These are phyloP conservation scores for Enchytraeus crypticus DNA, from an alignment of 2,888 invertebrate species.

Conservation along the genomic window DNA sequence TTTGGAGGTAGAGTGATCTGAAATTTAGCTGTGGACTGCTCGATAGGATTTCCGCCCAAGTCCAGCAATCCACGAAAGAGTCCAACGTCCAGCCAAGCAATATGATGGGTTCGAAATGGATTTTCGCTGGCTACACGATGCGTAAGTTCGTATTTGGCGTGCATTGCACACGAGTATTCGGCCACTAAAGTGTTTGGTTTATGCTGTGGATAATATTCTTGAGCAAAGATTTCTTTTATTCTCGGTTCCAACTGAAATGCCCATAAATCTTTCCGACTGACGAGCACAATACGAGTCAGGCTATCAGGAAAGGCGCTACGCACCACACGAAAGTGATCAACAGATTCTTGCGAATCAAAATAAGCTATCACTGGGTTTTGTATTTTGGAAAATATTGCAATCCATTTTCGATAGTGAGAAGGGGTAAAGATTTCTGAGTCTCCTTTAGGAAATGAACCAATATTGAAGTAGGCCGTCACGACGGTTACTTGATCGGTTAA, in stretches of 20 bases:
- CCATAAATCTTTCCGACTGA: constrained; percentile 30
- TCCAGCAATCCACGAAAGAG: constrained; percentile 27
- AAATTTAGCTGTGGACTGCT: background rate
- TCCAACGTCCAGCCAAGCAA: constrained; percentile 40
- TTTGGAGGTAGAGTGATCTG: constrained; percentile 9
- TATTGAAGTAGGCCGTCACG: constrained; percentile 22
- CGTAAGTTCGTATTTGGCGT: constrained; percentile 39
- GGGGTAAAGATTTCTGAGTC: background rate
- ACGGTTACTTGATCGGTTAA: constrained; percentile 12
- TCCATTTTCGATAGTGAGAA: constrained; percentile 33
- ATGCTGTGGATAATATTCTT: constrained; percentile 33
- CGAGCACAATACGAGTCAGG: constrained; percentile 26
- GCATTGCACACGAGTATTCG: constrained; percentile 39
- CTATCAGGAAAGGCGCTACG: constrained; percentile 23
- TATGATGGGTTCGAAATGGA: constrained; percentile 31
- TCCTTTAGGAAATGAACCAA: constrained; percentile 23
- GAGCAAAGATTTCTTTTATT: constrained; percentile 30
- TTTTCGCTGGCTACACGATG: constrained; percentile 29
- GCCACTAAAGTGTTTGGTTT: constrained; percentile 37
- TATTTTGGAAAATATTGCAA: constrained; percentile 32
- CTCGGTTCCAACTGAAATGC: constrained; percentile 29
- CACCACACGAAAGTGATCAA: constrained; percentile 23
- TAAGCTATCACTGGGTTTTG: constrained; percentile 35
- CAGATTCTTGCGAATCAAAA: constrained; percentile 30
- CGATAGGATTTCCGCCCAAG: background rate